A percentile compares a stretch with the other conserved stretches of the same genome.
Evolutionary conservation across 2,113 vertebrate species (phyloP).

Genomic region (Myrmecobius fasciatus): DNA sequence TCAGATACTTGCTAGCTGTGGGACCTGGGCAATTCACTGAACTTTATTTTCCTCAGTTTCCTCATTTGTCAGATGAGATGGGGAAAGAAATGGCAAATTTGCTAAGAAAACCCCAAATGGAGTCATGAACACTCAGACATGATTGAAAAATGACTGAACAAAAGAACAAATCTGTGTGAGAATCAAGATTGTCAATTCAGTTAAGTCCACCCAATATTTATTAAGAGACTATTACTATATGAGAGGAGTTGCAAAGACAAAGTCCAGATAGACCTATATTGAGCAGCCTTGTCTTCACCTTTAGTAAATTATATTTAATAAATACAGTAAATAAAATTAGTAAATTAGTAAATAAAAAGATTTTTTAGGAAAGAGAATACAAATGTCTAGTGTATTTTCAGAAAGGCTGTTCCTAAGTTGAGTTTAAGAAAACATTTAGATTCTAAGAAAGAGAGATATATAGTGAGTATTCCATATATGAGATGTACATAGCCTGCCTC

Average conservation of each 20-base stretch:
- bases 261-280: neutral
- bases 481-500: neutral
- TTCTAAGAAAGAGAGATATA: neutral
- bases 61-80: too few relatives aligned
- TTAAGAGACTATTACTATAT: too few relatives aligned
- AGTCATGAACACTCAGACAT: too few relatives aligned
- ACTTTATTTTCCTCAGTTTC: too few relatives aligned
- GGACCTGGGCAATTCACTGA: too few relatives aligned
- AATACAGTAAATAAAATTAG: too few relatives aligned
- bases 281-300: neutral
- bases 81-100: too few relatives aligned
- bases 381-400: neutral
- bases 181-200: neutral
- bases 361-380: neutral
- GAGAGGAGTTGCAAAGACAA: neutral
- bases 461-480: neutral
- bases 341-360: neutral
- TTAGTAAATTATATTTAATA: neutral
- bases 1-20: too few relatives aligned
- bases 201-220: neutral
- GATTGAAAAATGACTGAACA: too few relatives aligned
- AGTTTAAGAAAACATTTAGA: neutral
- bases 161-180: neutral
- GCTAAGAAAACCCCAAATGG: too few relatives aligned
- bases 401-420: neutral